phyloP scores from a whole-genome alignment of 2,888 invertebrate species.

The Cotesia congregata region DNA sequence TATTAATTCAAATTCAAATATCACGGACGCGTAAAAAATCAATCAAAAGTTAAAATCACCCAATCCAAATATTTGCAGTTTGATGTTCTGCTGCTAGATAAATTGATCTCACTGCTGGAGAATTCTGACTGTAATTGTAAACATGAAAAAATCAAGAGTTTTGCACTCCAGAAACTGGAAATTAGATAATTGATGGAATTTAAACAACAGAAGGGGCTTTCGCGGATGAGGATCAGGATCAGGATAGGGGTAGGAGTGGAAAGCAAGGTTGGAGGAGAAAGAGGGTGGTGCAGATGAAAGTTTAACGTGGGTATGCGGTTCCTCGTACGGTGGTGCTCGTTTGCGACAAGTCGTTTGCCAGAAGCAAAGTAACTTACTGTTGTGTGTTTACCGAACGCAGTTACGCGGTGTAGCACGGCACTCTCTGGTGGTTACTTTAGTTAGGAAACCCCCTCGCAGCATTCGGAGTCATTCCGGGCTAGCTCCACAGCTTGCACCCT shows the following conservation, averaged over 20 bases:
- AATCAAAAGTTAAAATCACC: too few species aligned
- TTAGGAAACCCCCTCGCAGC: slow-evolving; percentile 19
- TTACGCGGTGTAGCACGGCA: slow-evolving; percentile 52
- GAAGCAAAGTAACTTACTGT: slow-evolving; percentile 64
- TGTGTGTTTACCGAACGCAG: slow-evolving; percentile 67
- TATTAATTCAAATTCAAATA: neutral
- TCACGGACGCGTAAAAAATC: neutral
- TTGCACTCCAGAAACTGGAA: too few species aligned
- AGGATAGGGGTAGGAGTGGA: too few species aligned
- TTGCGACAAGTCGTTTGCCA: slow-evolving; percentile 60
- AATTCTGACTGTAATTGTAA: too few species aligned
- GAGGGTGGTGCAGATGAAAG: neutral
- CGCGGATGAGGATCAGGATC: too few species aligned
- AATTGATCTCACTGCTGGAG: too few species aligned
- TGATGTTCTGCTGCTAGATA: too few species aligned
- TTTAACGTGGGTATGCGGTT: neutral
- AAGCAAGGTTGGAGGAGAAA: too few species aligned
- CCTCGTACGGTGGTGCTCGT: neutral
- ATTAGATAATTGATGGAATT: too few species aligned
- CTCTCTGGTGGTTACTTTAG: slow-evolving; percentile 31
- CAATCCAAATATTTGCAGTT: too few species aligned
- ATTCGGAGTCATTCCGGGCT: slow-evolving; percentile 30
- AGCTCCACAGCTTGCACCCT: neutral
- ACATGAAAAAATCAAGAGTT: too few species aligned
- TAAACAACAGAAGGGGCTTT: too few species aligned